Evolutionary conservation across 2,113 vertebrate species (phyloP).

Genomic region (Eurypyga helias): DNA sequence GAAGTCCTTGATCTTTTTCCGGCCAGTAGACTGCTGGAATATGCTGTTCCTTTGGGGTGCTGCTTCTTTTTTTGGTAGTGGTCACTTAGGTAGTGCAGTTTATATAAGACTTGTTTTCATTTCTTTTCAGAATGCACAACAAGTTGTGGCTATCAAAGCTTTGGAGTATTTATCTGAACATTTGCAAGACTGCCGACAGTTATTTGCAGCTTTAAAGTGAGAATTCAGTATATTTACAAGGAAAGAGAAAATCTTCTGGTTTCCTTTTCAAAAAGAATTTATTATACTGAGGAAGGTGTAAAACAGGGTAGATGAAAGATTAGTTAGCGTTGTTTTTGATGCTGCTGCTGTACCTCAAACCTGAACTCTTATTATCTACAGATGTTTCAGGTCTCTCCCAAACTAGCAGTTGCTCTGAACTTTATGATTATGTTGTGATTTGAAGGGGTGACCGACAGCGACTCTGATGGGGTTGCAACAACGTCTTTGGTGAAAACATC

Average conservation of each 20-base stretch:
- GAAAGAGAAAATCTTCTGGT: not conserved
- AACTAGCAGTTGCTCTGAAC: not conserved
- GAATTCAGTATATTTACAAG: not conserved
- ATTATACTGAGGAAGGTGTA: not conserved
- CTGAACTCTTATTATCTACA: not conserved
- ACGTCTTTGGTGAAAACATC: not conserved
- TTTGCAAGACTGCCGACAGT: constrained; percentile 77
- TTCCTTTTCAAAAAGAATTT: not conserved
- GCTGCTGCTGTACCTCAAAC: not conserved
- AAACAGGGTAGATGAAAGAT: not conserved
- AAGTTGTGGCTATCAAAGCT: constrained; percentile 82
- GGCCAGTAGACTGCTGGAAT: not conserved
- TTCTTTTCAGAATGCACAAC: constrained; percentile 81
- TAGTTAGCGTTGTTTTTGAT: not conserved
- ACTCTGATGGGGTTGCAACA: not conserved
- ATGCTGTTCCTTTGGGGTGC: not conserved
- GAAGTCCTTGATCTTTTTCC: constrained; percentile 2
- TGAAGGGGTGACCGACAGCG: not conserved
- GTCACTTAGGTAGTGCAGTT: not conserved
- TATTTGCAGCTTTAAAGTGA: constrained; percentile 88
- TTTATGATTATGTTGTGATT: not conserved
- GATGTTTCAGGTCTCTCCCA: not conserved
- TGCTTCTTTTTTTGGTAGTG: not conserved
- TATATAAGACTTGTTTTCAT: constrained; percentile 2
- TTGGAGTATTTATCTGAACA: constrained; percentile 85